Evolutionary conservation across 2,888 invertebrate genomes (phyloP), one percentile per base, ranked within the genome.

Genomic region (Vesta saturnalis): DNA sequence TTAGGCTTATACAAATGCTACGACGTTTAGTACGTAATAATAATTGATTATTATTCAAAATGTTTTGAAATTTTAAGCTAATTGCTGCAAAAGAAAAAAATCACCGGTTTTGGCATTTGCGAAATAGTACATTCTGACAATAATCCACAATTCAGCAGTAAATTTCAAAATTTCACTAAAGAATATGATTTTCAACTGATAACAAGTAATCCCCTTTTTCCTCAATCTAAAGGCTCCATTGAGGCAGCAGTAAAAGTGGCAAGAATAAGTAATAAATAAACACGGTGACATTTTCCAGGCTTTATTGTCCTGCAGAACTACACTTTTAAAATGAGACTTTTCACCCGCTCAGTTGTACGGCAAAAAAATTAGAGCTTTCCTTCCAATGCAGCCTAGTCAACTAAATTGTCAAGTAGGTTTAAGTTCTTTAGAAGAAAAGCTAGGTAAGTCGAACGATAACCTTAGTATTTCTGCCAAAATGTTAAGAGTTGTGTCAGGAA

Each of bases 161-260:
- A 35, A 35, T 58, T 57, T 57, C 8, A 57, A 57, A 1, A 12
- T n/a, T 56, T 57, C 55, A 30, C 64, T 0, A 2, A 21, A 14
- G 57, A 61, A 8, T 69, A 68, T 43, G 49, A 71, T 19, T 71
- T 71, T 55, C 22, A 23, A 12, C 59, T 60, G 14, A 49, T 68
- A 30, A 69, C 71, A 8, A 64, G 76, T 30, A 75, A 72, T 6
- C 73, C 75, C 15, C 62, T 72, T 49, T 71, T 49, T 43, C 14
- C 70, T 0, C 60, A 64, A 22, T 70, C 64, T 14, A 70, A 70
- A 57, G 70, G 70, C 3, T 23, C 49, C 35, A 49, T 70, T 18
- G 64, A 67, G 16, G 57, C 62, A 16, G 61, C 68, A 21, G 71
- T 71, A 1, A 68, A 67, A 58, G 55, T 39, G 10, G 64, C 71